Base-by-base conservation (phyloP, 2,888 invertebrate genomes). In the Subacronicta megacephala region DNA sequence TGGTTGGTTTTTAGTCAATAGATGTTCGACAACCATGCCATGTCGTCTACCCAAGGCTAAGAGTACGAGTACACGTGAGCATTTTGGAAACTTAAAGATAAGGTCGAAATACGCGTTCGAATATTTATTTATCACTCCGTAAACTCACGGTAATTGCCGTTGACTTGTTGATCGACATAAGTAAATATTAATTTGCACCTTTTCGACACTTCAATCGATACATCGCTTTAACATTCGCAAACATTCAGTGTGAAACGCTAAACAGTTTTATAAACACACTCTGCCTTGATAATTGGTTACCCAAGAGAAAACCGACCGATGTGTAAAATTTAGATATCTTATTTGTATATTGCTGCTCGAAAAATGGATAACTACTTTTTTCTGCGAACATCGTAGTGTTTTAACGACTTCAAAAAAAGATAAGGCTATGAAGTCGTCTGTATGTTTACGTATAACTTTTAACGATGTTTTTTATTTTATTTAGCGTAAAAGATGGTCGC, bases 241-340 rank as follows among this genome's bases (percentile, higher is more conserved):
- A 52, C 20, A 54, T 45, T 62, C 16, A 49, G 29, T 42, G 51
- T 52, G 40, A 60, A 72, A 29, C 18, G 55, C 51, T 70, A 64
- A 68, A 58, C 46, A 42, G 50, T 63, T 61, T 15, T 9, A 52
- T 59, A 66, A 70, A 68, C 66, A 58, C 53, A 26, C 58, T 43
- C 40, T 29, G 41, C 38, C 35, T 45, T 12, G 33, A 55, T 77
- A 75, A 75, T 75, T 71, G 64, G 46, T 42, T 44, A 36, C 52
- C 35, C 41, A 16, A 59, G 47, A 53, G 63, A 17, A 18, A 61
- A 54, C 58, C 52, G 54, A 55, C 55, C 35, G 52, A 55, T 52
- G 36, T 41, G 46, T 51, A 9, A 42, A 43, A 65, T 26, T 13
- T 59, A 38, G 42, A 38, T n/a, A 37, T 44, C 1, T 40, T n/a